phyloP scores from a whole-genome alignment of 2,797 vertebrate species.

The Nyctalus aviator region DNA sequence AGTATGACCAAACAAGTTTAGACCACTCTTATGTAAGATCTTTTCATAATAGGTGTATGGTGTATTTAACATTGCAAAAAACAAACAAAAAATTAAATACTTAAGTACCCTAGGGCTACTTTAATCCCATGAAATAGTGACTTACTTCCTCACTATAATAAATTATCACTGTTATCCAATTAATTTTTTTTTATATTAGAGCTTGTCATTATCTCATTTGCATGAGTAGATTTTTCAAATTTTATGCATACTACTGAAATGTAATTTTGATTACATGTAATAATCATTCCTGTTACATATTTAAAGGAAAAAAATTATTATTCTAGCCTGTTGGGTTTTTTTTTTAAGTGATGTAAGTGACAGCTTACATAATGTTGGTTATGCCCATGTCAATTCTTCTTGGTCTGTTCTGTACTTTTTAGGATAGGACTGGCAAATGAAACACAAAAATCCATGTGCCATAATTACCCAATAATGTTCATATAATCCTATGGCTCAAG shows the following conservation, averaged over 20 bases:
- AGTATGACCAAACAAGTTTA: neutral
- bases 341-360: neutral
- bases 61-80: neutral
- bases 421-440: neutral
- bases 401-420: neutral
- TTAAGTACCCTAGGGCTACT: neutral
- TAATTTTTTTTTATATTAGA: constrained; percentile 6
- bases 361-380: neutral
- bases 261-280: constrained; percentile 8
- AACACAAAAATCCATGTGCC: neutral
- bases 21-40: neutral
- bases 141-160: neutral
- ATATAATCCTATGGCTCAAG: neutral
- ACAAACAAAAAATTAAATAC: neutral
- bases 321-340: neutral
- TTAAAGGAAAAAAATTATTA: neutral
- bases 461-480: neutral
- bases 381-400: neutral
- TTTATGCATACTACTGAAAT: neutral
- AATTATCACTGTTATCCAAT: constrained; percentile 24
- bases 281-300: neutral
- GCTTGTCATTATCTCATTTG: neutral
- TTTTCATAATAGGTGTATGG: neutral
- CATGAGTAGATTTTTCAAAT: constrained; percentile 21
- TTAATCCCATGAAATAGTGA: constrained; percentile 39